phyloP scores from a whole-genome alignment of 2,888 invertebrate species.

The Axea sp. region DNA sequence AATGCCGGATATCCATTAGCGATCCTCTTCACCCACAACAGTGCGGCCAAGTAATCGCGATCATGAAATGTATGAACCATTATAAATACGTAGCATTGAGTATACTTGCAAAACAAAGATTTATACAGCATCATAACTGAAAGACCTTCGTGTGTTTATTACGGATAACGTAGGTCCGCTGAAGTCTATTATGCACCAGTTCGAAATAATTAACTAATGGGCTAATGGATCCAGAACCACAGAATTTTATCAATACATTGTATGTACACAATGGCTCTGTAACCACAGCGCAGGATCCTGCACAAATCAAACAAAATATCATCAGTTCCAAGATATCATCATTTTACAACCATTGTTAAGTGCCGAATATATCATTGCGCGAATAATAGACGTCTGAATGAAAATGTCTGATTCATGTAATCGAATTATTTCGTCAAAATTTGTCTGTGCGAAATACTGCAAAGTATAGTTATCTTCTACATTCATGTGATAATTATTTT shows the following conservation, averaged over 20 bases:
- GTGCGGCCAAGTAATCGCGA: conserved; percentile 60
- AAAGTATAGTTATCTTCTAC: too few relatives aligned
- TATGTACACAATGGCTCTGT: conserved; percentile 27
- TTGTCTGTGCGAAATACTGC: too few relatives aligned
- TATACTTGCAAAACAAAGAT: conserved; percentile 56
- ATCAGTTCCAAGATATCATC: conserved; percentile 42
- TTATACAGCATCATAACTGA: conserved; percentile 48
- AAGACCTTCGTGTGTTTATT: conserved; percentile 64
- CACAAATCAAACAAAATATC: conserved; percentile 39
- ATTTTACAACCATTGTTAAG: conserved; percentile 31
- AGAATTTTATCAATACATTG: conserved; percentile 56
- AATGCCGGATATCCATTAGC: conserved; percentile 75
- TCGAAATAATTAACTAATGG: conserved; percentile 77
- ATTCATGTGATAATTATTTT: too few relatives aligned
- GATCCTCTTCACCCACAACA: conserved; percentile 63
- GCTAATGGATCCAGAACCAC: conserved; percentile 69
- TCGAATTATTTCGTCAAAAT: too few relatives aligned
- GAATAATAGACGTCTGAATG: too few relatives aligned
- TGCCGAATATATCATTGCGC: conserved; percentile 3
- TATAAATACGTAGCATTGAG: conserved; percentile 50
- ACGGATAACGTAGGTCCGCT: conserved; percentile 65
- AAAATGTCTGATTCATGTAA: conserved; percentile 1
- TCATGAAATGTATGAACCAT: conserved; percentile 61
- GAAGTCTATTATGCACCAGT: conserved; percentile 71
- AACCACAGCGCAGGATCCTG: conserved; percentile 23